Base-by-base conservation (phyloP, 1,140 invertebrate species). In the Nebria ingens region DNA sequence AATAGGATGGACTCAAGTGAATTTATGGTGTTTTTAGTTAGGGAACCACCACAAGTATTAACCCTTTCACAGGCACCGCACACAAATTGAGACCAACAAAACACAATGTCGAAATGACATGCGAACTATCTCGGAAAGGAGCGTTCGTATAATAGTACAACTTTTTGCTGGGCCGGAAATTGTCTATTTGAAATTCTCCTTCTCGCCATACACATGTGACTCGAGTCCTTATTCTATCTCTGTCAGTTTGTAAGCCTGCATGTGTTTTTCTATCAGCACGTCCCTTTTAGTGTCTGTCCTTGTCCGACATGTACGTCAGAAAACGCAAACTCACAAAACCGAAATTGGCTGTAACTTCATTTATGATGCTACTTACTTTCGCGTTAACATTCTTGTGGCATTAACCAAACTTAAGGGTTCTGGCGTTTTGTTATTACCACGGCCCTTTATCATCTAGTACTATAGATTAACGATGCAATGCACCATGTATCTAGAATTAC, bases 361-460 rank as follows among this genome's bases (percentile, higher is more conserved):
- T 45, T 45, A 45, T 45, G 40, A 45, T 45, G 40, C 40, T 45
- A 45, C 6, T 45, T 45, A 45, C 40, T 45, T 45, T 45, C 40
- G 40, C 40, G 40, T 45, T 45, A 45, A 45, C 40, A 17, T 45
- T 45, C 15, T 17, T 45, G 40, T 17, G 40, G 40, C n/a, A n/a
- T n/a, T n/a, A n/a, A n/a, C n/a, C n/a, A n/a, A n/a, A n/a, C n/a
- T n/a, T n/a, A n/a, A n/a, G n/a, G n/a, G n/a, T n/a, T n/a, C n/a
- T n/a, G n/a, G n/a, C n/a, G n/a, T n/a, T n/a, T n/a, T n/a, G n/a
- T n/a, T n/a, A n/a, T n/a, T n/a, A n/a, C n/a, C n/a, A n/a, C n/a
- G n/a, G n/a, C n/a, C n/a, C n/a, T n/a, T n/a, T n/a, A n/a, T n/a
- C n/a, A n/a, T n/a, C n/a, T n/a, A n/a, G n/a, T n/a, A n/a, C n/a